Base-by-base conservation (phyloP, 2,888 invertebrate species). In the Alloscopus bannaensis region DNA sequence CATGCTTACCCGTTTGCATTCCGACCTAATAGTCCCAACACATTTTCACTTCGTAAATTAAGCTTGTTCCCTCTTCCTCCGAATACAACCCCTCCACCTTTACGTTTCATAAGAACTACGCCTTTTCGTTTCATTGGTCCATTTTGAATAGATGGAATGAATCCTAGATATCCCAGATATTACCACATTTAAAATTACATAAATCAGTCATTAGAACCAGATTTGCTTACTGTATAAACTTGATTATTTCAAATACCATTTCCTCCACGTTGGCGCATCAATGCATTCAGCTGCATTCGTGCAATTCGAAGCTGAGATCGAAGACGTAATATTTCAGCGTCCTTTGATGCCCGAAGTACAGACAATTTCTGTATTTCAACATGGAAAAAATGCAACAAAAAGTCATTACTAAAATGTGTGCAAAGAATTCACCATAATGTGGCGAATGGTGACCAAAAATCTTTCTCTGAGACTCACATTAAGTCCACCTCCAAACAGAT, bases 261-360 rank as follows among this genome's bases (percentile, higher is more conserved):
- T 2, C 26, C 16, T 1, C 18, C n/a, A 59, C 18, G 52, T 24
- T 1, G 3, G 18, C 26, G 42, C 26, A 2, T 50, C 28, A 47
- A 1, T 8, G 45, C 36, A 4, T 42, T 36, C 52, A 29, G 18
- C 8, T 22, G 13, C 45, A 26, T 16, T 22, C 18, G 4, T 1
- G 18, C 1, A 52, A 8, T 3, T 18, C 18, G 31, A 45, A 70
- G 24, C 16, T 70, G 66, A n/a, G 60, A 26, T 0, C 20, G 22
- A 11, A 75, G 45, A 16, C 68, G 66, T 13, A 50, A 26, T 11
- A 75, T 75, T 60, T 68, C 68, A 20, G 68, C 66, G 26, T 75
- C 75, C 22, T 68, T 75, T 22, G 47, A 36, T n/a, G 68, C 66
- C n/a, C 28, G n/a, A 13, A 68, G 13, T 2, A 75, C 24, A 31